These are phyloP conservation scores for Papilio polytes DNA, from an alignment of 1,140 invertebrate genomes.

Conservation along the genomic window DNA sequence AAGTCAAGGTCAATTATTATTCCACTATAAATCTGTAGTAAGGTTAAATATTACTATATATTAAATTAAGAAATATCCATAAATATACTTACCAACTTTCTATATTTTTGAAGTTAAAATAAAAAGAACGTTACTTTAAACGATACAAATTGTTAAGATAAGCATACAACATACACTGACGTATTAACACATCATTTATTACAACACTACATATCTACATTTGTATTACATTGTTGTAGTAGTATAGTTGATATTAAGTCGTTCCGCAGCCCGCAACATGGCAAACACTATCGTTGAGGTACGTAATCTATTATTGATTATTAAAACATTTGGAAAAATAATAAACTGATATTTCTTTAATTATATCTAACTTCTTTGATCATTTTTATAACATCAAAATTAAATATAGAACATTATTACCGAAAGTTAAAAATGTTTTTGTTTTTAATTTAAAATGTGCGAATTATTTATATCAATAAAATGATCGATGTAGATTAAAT, in stretches of 20 bases:
- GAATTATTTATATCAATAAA: not conserved
- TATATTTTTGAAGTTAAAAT: not conserved
- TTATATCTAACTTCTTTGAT: too few relatives aligned
- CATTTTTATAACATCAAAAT: too few relatives aligned
- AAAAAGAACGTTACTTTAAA: not conserved
- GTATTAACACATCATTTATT: constrained; percentile 14
- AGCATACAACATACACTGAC: not conserved
- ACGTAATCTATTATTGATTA: not conserved
- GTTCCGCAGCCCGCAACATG: not conserved
- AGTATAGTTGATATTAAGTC: not conserved
- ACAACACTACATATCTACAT: not conserved
- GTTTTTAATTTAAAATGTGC: not conserved
- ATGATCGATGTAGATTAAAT: not conserved
- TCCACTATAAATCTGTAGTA: not conserved
- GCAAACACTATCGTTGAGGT: constrained; percentile 8
- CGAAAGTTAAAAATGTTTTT: not conserved
- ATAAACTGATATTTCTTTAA: too few relatives aligned
- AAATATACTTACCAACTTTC: not conserved
- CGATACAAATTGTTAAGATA: not conserved
- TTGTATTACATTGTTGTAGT: not conserved
- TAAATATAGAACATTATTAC: too few relatives aligned
- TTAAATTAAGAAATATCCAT: not conserved
- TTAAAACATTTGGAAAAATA: too few relatives aligned
- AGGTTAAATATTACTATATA: not conserved
- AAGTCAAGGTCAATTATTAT: not conserved